A percentile compares a stretch with the other conserved stretches of the same genome.
phyloP scores from a whole-genome alignment of 1,140 invertebrate species.

The Anastrepha obliqua region DNA sequence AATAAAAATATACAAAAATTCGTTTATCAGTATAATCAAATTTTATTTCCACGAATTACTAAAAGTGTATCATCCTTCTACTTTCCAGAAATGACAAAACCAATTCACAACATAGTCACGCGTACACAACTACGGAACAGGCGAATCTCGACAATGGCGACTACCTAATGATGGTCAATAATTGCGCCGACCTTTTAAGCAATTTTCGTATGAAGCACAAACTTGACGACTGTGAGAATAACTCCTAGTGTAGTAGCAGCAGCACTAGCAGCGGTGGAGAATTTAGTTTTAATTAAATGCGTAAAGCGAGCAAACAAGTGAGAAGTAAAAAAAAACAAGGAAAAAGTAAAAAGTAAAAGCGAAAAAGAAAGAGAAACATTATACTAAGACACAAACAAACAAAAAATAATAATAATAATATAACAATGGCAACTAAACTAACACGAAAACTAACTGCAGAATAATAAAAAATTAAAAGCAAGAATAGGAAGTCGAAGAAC shows the following conservation, averaged over 20 bases:
- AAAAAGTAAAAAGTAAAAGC: background rate
- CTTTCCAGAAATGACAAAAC: slow-evolving; percentile 59
- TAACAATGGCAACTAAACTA: slow-evolving; percentile 47
- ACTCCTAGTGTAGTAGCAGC: slow-evolving; percentile 71
- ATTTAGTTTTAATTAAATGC: slow-evolving; percentile 25
- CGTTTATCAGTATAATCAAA: too few relatives aligned
- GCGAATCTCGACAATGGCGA: slow-evolving; percentile 69
- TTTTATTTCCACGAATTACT: too few relatives aligned
- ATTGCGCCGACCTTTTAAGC: slow-evolving; percentile 74
- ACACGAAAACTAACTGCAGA: slow-evolving; percentile 17
- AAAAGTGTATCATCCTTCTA: background rate
- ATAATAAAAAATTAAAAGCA: background rate
- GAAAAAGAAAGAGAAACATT: background rate
- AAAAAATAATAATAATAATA: background rate
- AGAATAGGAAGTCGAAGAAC: background rate
- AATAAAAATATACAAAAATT: too few relatives aligned
- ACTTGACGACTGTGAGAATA: slow-evolving; percentile 74
- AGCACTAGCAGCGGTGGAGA: slow-evolving; percentile 22
- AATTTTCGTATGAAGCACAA: slow-evolving; percentile 74
- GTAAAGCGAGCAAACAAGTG: background rate
- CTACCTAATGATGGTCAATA: slow-evolving; percentile 74
- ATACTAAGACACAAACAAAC: too few relatives aligned
- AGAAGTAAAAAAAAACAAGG: background rate
- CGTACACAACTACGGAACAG: slow-evolving; percentile 57
- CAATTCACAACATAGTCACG: slow-evolving; percentile 55